phyloP scores from a whole-genome alignment of 2,113 vertebrate species.

The Sphyrna mokarran region DNA sequence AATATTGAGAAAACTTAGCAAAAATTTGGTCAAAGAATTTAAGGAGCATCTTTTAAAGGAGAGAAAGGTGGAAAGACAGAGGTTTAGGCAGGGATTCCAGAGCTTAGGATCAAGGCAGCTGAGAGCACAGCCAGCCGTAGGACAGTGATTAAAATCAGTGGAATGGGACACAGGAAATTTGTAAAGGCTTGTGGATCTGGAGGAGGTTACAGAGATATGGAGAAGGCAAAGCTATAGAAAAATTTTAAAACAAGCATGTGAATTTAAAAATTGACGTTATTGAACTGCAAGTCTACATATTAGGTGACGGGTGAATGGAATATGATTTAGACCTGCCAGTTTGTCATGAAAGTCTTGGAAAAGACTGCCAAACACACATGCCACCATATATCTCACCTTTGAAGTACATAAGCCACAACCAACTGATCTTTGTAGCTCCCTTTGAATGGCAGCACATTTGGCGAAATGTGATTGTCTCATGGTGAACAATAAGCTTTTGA shows the following conservation, averaged over 20 bases:
- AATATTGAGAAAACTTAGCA: no score
- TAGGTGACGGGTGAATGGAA: neutral
- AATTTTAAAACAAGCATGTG: neutral
- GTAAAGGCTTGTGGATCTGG: neutral
- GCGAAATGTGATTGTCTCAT: neutral
- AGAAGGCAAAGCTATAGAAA: neutral
- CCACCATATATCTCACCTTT: neutral
- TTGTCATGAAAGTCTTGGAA: neutral
- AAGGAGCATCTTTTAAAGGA: no score
- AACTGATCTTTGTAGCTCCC: neutral
- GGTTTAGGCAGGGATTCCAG: no score
- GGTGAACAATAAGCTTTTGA: neutral
- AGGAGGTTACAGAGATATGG: neutral
- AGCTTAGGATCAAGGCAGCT: neutral
- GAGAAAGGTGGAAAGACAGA: no score
- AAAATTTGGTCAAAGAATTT: no score
- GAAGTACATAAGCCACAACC: neutral
- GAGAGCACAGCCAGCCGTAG: neutral
- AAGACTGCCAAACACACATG: neutral
- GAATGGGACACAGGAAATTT: neutral
- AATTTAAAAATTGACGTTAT: neutral
- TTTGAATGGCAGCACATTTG: neutral
- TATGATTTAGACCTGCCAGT: neutral
- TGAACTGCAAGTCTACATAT: neutral
- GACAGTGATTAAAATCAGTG: neutral